phyloP scores from a whole-genome alignment of 2,888 invertebrate species.

The Prostheceraeus crozeri region DNA sequence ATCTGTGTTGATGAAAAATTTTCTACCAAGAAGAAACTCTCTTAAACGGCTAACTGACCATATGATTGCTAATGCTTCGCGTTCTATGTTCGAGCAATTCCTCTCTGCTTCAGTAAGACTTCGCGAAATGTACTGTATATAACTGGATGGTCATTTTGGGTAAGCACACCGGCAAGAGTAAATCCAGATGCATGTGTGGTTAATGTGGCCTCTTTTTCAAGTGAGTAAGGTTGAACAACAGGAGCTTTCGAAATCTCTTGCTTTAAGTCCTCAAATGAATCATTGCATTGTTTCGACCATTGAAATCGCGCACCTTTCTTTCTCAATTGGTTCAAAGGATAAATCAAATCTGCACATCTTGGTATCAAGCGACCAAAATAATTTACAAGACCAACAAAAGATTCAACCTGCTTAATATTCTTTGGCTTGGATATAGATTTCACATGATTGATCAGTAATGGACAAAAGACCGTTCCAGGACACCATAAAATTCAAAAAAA shows the following conservation, averaged over 20 bases:
- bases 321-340: conserved; percentile 35
- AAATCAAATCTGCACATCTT: conserved; percentile 31
- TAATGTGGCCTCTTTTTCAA: conserved; percentile 32
- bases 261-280: conserved; percentile 30
- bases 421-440: conserved; percentile 24
- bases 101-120: conserved; percentile 11
- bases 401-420: conserved; percentile 34
- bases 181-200: conserved; percentile 28
- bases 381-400: conserved; percentile 29
- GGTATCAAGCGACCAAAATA: conserved; percentile 35
- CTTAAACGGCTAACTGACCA: conserved; percentile 13
- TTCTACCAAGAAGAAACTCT: conserved; percentile 22
- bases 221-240: conserved; percentile 29
- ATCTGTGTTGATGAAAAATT: conserved; percentile 14
- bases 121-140: conserved; percentile 26
- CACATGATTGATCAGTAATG: too few relatives aligned
- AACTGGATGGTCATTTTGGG: conserved; percentile 28
- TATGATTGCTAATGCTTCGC: neutral
- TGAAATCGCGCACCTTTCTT: conserved; percentile 13
- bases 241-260: conserved; percentile 25
- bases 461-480: too few relatives aligned
- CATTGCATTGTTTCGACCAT: conserved; percentile 35
- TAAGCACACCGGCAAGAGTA: conserved; percentile 20
- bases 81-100: conserved; percentile 7
- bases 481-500: too few relatives aligned